A percentile compares a stretch with the other conserved stretches of the same genome.
These are phyloP conservation scores for Drosophila parthenogenetica DNA, from an alignment of 2,888 invertebrate species.

Conservation along the genomic window DNA sequence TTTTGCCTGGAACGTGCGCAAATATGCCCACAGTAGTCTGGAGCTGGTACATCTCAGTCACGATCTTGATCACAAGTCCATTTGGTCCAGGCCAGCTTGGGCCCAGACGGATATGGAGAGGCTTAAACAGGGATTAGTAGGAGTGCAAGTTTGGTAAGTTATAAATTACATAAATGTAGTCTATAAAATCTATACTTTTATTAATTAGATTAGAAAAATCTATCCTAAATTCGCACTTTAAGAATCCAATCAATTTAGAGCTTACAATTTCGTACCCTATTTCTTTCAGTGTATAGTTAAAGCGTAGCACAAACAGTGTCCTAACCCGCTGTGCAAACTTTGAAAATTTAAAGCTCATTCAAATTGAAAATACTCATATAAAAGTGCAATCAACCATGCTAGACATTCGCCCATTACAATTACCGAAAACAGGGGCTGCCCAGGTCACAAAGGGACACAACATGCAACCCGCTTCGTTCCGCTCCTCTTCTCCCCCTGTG, in stretches of 20 bases:
- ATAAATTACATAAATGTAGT: too few relatives aligned
- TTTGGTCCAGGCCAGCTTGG: conserved; percentile 95
- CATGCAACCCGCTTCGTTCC: conserved; percentile 9
- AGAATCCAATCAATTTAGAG: too few relatives aligned
- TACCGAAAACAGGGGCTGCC: conserved; percentile 34
- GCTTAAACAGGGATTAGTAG: conserved; percentile 92
- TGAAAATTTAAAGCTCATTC: conserved; percentile 32
- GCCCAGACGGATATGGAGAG: conserved; percentile 97
- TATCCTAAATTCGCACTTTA: too few relatives aligned
- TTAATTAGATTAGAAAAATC: too few relatives aligned
- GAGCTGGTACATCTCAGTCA: conserved; percentile 83
- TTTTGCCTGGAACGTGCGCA: conserved; percentile 94
- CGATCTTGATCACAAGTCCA: conserved; percentile 86
- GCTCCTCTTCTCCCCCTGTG: background rate
- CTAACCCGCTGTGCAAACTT: background rate
- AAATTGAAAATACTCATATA: conserved; percentile 53
- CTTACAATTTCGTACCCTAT: too few relatives aligned
- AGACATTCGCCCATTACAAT: conserved; percentile 50
- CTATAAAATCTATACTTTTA: too few relatives aligned
- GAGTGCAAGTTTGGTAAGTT: conserved; percentile 93
- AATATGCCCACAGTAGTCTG: conserved; percentile 93
- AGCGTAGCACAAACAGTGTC: too few relatives aligned
- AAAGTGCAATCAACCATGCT: conserved; percentile 49
- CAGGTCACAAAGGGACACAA: conserved; percentile 25
- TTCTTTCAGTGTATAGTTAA: too few relatives aligned